phyloP scores from a whole-genome alignment of 2,113 vertebrate species.

The Argyrosomus japonicus region DNA sequence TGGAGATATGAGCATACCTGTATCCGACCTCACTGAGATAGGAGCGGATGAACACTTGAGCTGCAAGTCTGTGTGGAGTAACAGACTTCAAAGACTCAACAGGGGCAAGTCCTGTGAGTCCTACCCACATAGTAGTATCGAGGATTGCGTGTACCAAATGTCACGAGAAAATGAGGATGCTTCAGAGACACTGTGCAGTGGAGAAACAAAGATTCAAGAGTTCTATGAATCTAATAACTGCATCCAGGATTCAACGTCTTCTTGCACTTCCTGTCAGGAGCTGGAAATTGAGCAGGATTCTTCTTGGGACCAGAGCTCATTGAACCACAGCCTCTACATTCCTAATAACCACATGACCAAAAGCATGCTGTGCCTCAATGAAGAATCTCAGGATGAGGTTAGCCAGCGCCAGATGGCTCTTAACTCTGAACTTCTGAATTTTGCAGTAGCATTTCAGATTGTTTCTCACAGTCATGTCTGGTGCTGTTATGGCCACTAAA shows the following conservation, averaged over 20 bases:
- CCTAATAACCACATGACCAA: slow-evolving; percentile 83
- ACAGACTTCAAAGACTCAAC: slow-evolving; percentile 58
- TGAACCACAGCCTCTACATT: slow-evolving; percentile 60
- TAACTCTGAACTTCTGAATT: background rate
- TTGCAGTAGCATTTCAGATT: background rate
- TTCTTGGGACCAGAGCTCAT: slow-evolving; percentile 33
- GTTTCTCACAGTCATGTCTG: background rate
- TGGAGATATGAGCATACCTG: slow-evolving; percentile 78
- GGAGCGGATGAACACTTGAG: slow-evolving; percentile 70
- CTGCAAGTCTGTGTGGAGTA: slow-evolving; percentile 65
- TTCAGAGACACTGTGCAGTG: background rate
- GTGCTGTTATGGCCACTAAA: background rate
- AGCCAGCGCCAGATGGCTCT: slow-evolving; percentile 25
- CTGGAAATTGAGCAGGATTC: slow-evolving; percentile 50
- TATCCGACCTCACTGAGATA: slow-evolving; percentile 83
- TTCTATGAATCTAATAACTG: slow-evolving; percentile 7
- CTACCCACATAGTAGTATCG: slow-evolving; percentile 29
- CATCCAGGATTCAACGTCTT: slow-evolving; percentile 3
- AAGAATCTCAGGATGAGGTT: slow-evolving; percentile 84
- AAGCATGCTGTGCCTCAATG: slow-evolving; percentile 84
- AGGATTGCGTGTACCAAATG: slow-evolving; percentile 32
- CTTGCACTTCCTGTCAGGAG: slow-evolving; percentile 43
- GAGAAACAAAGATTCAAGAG: slow-evolving; percentile 9
- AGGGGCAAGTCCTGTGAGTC: slow-evolving; percentile 68
- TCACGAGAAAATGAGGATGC: slow-evolving; percentile 4